Conservation (phyloP, 1,140 invertebrate genomes). For the Drosophila prosaltans region DNA sequence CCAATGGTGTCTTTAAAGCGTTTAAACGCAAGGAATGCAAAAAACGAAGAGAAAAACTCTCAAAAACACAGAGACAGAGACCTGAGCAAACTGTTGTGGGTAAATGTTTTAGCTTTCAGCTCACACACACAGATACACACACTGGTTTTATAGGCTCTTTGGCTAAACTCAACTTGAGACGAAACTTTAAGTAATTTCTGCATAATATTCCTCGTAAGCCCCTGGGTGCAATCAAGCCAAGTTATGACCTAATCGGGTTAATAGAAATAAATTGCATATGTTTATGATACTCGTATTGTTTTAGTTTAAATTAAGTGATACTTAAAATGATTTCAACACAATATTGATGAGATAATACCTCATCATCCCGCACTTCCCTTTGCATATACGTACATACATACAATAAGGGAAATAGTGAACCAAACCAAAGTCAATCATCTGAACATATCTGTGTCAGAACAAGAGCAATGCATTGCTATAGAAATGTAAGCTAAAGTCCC, state of each 20-base stretch:
- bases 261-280: slow-evolving; percentile 60
- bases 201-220: slow-evolving; percentile 58
- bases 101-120: slow-evolving; percentile 32
- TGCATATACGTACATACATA: no score
- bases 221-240: slow-evolving; percentile 48
- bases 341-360: not conserved
- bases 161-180: slow-evolving; percentile 48
- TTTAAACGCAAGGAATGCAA: slow-evolving; percentile 53
- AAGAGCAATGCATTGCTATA: no score
- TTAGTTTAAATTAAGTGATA: not conserved
- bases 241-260: slow-evolving; percentile 34
- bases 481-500: no score
- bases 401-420: no score
- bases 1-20: slow-evolving; percentile 76
- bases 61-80: slow-evolving; percentile 17
- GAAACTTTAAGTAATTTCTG: slow-evolving; percentile 71
- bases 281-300: slow-evolving; percentile 8
- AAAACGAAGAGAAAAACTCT: slow-evolving; percentile 29
- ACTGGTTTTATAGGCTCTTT: slow-evolving; percentile 45
- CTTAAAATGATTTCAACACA: no score
- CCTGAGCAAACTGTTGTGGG: slow-evolving; percentile 41
- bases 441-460: no score
- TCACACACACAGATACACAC: slow-evolving; percentile 15
- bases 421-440: no score
- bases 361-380: no score